Percentiles rank a stretch among this genome's conserved stretches.
Evolutionary conservation across 2,113 vertebrate species (phyloP).

Genomic region (Catharus fuscescens): DNA sequence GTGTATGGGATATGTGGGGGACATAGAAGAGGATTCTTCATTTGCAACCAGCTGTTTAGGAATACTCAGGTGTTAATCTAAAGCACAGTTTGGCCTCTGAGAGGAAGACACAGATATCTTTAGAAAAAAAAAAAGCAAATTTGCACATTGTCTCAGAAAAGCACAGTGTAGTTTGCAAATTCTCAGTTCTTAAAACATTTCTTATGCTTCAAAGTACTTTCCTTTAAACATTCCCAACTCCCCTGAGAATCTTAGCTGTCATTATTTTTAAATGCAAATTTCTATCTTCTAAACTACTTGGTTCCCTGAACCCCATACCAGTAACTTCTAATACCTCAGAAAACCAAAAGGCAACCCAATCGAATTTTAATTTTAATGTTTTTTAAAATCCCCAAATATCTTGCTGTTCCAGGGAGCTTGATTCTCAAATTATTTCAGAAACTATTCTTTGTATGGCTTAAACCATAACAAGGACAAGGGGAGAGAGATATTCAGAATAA

Average conservation of each 20-base stretch:
- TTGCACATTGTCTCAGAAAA: not conserved
- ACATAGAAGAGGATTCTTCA: not conserved
- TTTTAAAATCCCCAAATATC: not conserved
- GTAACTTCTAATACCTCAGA: not conserved
- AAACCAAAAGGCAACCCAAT: not conserved
- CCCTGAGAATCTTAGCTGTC: not conserved
- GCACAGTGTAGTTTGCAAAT: not conserved
- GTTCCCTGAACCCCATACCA: not conserved
- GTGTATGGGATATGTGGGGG: accelerated
- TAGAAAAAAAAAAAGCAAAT: not conserved
- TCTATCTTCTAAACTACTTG: not conserved
- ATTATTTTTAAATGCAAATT: slow-evolving; percentile 22
- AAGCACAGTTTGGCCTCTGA: not conserved
- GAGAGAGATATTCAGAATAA: not conserved
- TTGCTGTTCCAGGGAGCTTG: not conserved
- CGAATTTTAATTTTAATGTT: not conserved
- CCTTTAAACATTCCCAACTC: not conserved
- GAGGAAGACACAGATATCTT: not conserved
- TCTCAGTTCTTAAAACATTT: not conserved
- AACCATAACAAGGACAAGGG: not conserved
- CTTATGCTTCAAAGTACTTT: not conserved
- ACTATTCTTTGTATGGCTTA: not conserved
- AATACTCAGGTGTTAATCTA: not conserved
- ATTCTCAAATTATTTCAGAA: not conserved
- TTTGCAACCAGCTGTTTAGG: not conserved